Conservation (phyloP, 2,113 vertebrate genomes). For the Rhizomys pruinosus region DNA sequence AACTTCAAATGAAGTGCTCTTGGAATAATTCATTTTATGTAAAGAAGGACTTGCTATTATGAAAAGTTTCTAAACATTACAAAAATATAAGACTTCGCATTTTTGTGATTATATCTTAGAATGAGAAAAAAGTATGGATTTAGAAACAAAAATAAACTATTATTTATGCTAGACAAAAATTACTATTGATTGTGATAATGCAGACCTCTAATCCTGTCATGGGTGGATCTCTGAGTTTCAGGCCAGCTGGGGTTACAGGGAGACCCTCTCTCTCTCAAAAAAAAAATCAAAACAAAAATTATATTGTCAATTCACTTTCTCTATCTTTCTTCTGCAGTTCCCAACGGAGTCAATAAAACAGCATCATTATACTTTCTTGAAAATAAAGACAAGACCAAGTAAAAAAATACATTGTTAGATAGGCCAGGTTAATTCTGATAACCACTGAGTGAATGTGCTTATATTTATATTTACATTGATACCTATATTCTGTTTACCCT, state of each 20-base stretch:
- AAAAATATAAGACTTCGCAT: too few species aligned
- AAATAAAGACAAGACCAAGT: not conserved
- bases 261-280: too few species aligned
- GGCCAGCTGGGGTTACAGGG: too few species aligned
- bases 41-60: not conserved
- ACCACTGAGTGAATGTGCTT: not conserved
- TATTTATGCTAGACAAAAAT: not conserved
- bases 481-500: not conserved
- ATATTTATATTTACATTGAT: not conserved
- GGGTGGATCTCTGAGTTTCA: too few species aligned
- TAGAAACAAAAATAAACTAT: not conserved
- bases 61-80: conserved; percentile 2
- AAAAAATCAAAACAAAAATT: too few species aligned
- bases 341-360: not conserved
- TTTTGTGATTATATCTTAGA: not conserved
- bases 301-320: not conserved
- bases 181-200: not conserved
- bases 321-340: not conserved
- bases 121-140: not conserved
- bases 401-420: not conserved
- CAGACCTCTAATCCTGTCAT: too few species aligned
- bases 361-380: not conserved
- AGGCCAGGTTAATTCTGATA: not conserved
- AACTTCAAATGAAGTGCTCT: conserved; percentile 44
- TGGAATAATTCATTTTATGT: conserved; percentile 1